Evolutionary conservation across 2,113 vertebrate species (phyloP).

Genomic region (Eudyptes chrysolophus): DNA sequence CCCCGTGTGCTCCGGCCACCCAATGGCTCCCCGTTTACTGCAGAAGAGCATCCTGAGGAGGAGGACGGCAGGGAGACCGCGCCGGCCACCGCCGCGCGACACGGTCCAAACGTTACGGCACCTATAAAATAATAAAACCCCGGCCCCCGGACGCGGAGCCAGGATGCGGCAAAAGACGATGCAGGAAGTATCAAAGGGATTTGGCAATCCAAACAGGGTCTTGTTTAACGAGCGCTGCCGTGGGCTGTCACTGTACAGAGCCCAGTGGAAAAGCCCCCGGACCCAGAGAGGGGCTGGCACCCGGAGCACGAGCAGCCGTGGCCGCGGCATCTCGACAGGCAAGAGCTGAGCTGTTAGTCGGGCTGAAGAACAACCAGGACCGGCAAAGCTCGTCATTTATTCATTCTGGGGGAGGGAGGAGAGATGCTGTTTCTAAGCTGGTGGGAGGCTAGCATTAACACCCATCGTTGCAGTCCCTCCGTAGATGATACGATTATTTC

Average conservation of each 20-base stretch:
- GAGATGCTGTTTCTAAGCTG: not conserved
- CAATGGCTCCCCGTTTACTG: not conserved
- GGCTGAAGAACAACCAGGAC: not conserved
- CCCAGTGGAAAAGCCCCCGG: not conserved
- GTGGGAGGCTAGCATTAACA: not conserved
- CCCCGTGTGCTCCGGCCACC: not conserved
- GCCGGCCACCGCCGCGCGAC: fast-evolving
- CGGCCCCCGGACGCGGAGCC: fast-evolving
- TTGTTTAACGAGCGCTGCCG: not conserved
- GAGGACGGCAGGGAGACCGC: not conserved
- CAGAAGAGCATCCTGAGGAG: not conserved
- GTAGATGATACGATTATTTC: fast-evolving
- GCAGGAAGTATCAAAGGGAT: conserved; percentile 19
- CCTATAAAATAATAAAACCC: conserved; percentile 44
- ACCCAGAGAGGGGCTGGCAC: no score
- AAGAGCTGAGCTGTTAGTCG: fast-evolving
- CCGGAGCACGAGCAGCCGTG: not conserved
- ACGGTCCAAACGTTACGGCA: not conserved
- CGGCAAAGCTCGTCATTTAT: not conserved
- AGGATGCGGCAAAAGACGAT: not conserved
- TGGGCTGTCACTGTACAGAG: not conserved
- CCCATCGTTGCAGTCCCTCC: not conserved
- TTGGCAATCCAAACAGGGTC: not conserved
- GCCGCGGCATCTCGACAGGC: not conserved
- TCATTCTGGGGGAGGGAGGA: not conserved